Evolutionary conservation across 2,888 invertebrate species (phyloP), one percentile per base, ranked within the genome.

Genomic region (Dryobotodes eremita): DNA sequence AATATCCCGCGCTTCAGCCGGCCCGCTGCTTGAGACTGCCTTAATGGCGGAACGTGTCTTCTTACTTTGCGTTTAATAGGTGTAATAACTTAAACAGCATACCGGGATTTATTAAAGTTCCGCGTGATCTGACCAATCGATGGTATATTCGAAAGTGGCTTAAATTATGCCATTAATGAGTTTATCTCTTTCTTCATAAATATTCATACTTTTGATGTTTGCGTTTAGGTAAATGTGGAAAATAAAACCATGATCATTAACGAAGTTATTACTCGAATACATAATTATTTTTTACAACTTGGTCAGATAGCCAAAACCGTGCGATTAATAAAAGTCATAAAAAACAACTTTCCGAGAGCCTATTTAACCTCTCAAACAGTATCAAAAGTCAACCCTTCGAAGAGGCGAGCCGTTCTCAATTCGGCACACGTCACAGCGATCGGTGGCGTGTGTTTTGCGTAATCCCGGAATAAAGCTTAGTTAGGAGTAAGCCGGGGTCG

Each of bases 11-110:
- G 94, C 94, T 94, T 92, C 95, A 93, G 94, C 92, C 86, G 86
- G 92, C 92, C 92, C 92, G 92, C 92, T 93, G 89, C 89, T 92
- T 91, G 89, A 93, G 94, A 94, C 92, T 92, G 91, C 92, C 93
- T 94, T 96, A 96, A 96, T 96, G 95, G 95, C 92, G 86, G 94
- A 94, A 96, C 96, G 96, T 96, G 96, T 96, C 96, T 96, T 95
- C 95, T 95, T 95, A 94, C 95, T 95, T 94, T 93, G 91, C 93
- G 93, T 94, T 96, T 96, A 96, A 96, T 95, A 96, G 96, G 95
- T 95, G 94, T 95, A 96, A 96, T 96, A 96, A 96, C 94, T 96
- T 96, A 93, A 93, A 93, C 93, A 95, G 95, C 96, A 95, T 94
- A 93, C 90, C 90, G 92, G 93, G 93, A 95, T 94, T 95, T 93